Evolutionary conservation across 2,113 vertebrate genomes (phyloP).

Genomic region (Sander lucioperca): DNA sequence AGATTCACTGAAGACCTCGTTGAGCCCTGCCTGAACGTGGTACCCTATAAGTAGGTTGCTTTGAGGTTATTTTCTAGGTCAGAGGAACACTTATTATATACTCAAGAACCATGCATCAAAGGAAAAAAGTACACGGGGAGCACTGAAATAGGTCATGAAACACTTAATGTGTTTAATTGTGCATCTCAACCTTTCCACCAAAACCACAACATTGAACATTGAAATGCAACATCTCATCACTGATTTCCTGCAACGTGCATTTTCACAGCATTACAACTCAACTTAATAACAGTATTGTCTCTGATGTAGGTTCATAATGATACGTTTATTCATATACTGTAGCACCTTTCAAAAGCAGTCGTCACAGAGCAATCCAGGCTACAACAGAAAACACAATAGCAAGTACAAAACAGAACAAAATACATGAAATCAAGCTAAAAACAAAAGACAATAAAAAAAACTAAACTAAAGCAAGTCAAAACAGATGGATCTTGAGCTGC

Average conservation of each 20-base stretch:
- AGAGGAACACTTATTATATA: constrained; percentile 53
- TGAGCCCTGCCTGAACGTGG: background rate
- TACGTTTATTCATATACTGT: no score
- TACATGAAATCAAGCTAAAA: no score
- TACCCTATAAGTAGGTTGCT: constrained; percentile 48
- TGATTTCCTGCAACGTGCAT: constrained; percentile 1
- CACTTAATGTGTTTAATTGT: background rate
- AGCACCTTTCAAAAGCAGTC: no score
- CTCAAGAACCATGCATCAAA: constrained; percentile 33
- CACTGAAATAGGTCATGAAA: constrained; percentile 73
- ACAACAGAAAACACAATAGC: no score
- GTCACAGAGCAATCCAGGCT: no score
- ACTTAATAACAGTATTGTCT: background rate
- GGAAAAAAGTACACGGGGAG: constrained; percentile 22
- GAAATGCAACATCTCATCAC: background rate
- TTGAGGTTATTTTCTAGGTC: constrained; percentile 78
- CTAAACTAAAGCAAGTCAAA: no score
- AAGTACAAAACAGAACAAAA: no score
- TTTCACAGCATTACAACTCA: background rate
- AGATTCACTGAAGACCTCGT: constrained; percentile 11
- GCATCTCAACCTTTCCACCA: constrained; percentile 53
- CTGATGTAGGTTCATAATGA: background rate
- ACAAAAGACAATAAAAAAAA: no score
- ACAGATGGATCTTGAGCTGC: no score
- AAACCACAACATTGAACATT: constrained; percentile 40